Conservation (phyloP, 37 sponge, comb jelly and placozoan species). For the Spongia lamella region DNA sequence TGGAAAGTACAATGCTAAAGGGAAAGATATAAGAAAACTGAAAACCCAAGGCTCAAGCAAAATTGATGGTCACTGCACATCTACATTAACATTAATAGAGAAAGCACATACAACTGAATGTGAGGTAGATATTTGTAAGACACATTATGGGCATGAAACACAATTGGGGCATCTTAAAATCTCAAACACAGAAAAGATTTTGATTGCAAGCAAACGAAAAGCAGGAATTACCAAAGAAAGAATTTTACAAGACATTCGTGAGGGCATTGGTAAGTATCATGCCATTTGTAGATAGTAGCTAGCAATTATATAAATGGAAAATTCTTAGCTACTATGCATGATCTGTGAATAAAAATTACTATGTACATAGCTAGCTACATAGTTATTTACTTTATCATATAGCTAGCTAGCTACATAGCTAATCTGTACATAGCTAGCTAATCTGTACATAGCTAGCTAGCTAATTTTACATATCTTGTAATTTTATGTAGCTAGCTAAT, state of each 20-base stretch:
- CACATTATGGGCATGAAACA: slow-evolving; percentile 6
- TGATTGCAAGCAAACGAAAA: neutral
- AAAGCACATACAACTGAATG: neutral
- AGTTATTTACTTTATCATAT: too few species aligned
- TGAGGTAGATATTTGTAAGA: neutral
- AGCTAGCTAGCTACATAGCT: too few species aligned
- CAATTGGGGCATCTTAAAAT: neutral
- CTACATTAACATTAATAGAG: neutral
- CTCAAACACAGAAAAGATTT: neutral
- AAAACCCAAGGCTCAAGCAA: neutral
- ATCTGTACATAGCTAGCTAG: too few species aligned
- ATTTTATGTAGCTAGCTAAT: too few species aligned
- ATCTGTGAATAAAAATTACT: too few species aligned
- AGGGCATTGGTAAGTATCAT: too few species aligned
- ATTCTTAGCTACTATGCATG: too few species aligned
- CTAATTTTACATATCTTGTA: too few species aligned
- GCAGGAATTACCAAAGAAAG: neutral
- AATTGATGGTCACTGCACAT: neutral
- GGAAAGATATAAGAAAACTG: neutral
- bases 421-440: too few species aligned
- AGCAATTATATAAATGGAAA: too few species aligned
- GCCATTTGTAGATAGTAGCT: too few species aligned
- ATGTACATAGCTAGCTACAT: too few species aligned
- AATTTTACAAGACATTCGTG: neutral
- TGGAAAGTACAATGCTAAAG: neutral